These are phyloP conservation scores for Homalodisca vitripennis DNA, from an alignment of 1,140 invertebrate species.

Conservation along the genomic window DNA sequence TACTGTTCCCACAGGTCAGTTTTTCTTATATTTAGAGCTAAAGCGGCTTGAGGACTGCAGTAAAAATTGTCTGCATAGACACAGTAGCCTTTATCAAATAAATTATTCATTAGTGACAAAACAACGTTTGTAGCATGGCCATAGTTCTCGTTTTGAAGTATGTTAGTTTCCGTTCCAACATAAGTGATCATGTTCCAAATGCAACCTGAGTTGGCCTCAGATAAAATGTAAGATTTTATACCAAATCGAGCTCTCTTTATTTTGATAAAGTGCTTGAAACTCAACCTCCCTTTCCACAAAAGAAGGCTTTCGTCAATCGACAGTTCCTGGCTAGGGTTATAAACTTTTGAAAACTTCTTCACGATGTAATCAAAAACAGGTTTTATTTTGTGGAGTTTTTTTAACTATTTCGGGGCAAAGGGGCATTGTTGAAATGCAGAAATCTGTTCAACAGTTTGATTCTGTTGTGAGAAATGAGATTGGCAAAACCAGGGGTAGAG, in stretches of 20 bases:
- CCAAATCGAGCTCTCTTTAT: slow-evolving; percentile 4
- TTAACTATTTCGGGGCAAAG: not conserved
- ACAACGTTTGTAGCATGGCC: not conserved
- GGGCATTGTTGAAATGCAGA: slow-evolving; percentile 5
- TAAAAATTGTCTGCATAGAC: slow-evolving; percentile 20
- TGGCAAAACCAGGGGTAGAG: slow-evolving; percentile 3
- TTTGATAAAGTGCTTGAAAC: slow-evolving; percentile 44
- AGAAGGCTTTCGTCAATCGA: slow-evolving; percentile 41
- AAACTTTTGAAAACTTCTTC: slow-evolving; percentile 3
- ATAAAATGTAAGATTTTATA: slow-evolving; percentile 3
- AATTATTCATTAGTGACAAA: not conserved
- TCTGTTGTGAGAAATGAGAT: slow-evolving; percentile 1
- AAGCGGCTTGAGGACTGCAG: slow-evolving; percentile 5
- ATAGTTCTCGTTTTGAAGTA: not conserved
- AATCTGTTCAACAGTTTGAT: slow-evolving; percentile 5
- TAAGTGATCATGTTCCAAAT: slow-evolving; percentile 9
- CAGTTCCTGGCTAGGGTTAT: slow-evolving; percentile 30
- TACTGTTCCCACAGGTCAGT: slow-evolving; percentile 2
- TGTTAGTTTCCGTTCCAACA: not conserved
- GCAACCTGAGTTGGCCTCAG: not conserved
- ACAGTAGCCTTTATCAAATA: not conserved
- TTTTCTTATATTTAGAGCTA: not conserved
- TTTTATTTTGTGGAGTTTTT: slow-evolving; percentile 19
- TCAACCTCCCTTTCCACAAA: slow-evolving; percentile 43
- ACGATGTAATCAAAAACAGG: slow-evolving; percentile 15